Evolutionary conservation across 2,888 invertebrate species (phyloP), one percentile per base, ranked within the genome.

Genomic region (Bellardia pandia): DNA sequence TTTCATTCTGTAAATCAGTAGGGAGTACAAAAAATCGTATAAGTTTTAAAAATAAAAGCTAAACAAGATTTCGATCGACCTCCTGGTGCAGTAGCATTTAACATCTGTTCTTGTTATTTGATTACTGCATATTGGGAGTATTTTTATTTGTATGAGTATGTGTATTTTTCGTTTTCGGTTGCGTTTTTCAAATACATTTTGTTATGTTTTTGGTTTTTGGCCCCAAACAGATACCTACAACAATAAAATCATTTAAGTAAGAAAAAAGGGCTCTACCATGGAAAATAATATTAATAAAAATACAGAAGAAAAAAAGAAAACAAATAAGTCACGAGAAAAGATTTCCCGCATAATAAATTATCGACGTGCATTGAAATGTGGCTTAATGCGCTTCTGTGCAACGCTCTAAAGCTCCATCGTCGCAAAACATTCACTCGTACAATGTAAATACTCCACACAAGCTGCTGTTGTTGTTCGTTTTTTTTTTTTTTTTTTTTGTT

Each of bases 271-370:
- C 58, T 30, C 66, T 76, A 72, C 69, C 69, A 68, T 85, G 75
- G 72, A 82, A 84, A 86, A 64, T 72, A 53, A 30, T 79, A 76
- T 72, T 74, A 88, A 84, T 56, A 86, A 85, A 85, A 85, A 86
- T 90, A 91, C 90, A 90, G 91, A 90, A 91, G 53, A 66, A 66
- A n/a, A 90, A 91, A 90, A 91, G 53, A 77, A 66, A 91, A 90
- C 92, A 91, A 92, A 92, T 92, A 92, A 92, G 92, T 92, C 92
- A 92, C 92, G 89, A 92, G 91, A 90, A 91, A 90, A 90, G 90
- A 92, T 92, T 92, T 92, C 92, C 91, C 92, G 92, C 91, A 91
- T 92, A 91, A 92, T 92, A 92, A 92, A 92, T 92, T 92, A 92
- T 91, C 90, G 90, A 90, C 88, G 75, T 88, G 86, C 89, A 88